Evolutionary conservation across 2,113 vertebrate species (phyloP).

Genomic region (Anhinga rufa): DNA sequence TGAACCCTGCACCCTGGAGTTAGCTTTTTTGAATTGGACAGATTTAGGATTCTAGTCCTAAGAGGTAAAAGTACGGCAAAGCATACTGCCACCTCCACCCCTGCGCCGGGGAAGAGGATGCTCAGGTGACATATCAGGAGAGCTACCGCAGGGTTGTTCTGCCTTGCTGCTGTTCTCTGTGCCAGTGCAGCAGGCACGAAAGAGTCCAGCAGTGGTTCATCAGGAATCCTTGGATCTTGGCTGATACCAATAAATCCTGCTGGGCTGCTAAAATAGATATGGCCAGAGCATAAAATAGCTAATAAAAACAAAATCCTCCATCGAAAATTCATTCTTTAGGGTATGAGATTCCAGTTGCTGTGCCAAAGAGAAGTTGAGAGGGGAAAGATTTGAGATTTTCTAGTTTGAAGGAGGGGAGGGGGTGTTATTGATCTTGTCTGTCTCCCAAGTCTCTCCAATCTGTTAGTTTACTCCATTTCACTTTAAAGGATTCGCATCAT

Average conservation of each 20-base stretch:
- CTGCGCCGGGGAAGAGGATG: neutral
- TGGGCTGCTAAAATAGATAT: slow-evolving; percentile 64
- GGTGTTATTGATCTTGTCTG: slow-evolving; percentile 26
- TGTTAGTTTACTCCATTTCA: slow-evolving; percentile 32
- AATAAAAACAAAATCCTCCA: slow-evolving; percentile 61
- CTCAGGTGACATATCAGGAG: slow-evolving; percentile 1
- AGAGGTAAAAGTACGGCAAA: neutral
- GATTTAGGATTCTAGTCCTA: neutral
- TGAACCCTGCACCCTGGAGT: neutral
- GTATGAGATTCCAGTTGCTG: slow-evolving; percentile 28
- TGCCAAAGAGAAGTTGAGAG: slow-evolving; percentile 11
- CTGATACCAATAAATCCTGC: slow-evolving; percentile 59
- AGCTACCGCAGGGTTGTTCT: neutral
- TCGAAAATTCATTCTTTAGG: slow-evolving; percentile 56
- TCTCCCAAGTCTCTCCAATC: slow-evolving; percentile 32
- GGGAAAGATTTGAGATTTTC: slow-evolving; percentile 15
- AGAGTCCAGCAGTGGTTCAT: slow-evolving; percentile 57
- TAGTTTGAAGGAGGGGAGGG: neutral
- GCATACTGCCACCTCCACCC: neutral
- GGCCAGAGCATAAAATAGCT: slow-evolving; percentile 61
- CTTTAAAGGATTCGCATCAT: slow-evolving; percentile 31
- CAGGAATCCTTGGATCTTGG: slow-evolving; percentile 52
- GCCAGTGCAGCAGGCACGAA: neutral
- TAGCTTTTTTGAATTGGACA: neutral
- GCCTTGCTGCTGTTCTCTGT: neutral